These are phyloP conservation scores for Stomorhina lunata DNA, from an alignment of 2,888 invertebrate species.

Conservation along the genomic window DNA sequence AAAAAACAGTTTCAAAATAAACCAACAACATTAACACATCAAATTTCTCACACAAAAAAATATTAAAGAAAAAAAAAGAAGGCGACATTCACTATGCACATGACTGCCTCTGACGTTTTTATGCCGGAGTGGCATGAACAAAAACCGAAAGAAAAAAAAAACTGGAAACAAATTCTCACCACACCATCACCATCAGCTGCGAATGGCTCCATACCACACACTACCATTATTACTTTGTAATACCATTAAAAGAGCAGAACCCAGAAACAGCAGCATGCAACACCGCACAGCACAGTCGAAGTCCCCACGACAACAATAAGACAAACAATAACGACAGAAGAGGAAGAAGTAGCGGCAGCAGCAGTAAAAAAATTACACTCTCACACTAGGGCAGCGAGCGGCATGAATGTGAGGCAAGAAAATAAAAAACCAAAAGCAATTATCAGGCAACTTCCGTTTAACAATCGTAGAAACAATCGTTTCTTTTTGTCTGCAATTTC, in stretches of 20 bases:
- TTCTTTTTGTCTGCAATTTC: not conserved
- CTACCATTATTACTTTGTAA: slow-evolving; percentile 23
- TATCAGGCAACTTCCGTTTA: slow-evolving; percentile 58
- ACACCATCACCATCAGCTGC: not conserved
- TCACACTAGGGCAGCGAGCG: slow-evolving; percentile 1
- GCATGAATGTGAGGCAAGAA: slow-evolving; percentile 16
- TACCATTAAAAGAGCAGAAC: slow-evolving; percentile 20
- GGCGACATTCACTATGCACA: slow-evolving; percentile 41
- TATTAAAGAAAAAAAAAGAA: not conserved
- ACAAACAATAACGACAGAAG: too few relatives aligned
- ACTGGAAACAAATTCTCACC: slow-evolving; percentile 24
- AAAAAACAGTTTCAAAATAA: slow-evolving; percentile 3
- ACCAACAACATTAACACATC: slow-evolving; percentile 1
- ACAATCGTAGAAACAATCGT: slow-evolving; percentile 35
- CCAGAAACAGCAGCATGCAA: slow-evolving; percentile 36
- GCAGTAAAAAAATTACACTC: slow-evolving; percentile 21
- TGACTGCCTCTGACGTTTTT: slow-evolving; percentile 51
- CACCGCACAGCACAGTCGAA: too few relatives aligned
- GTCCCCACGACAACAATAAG: slow-evolving; percentile 5
- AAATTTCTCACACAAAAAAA: not conserved
- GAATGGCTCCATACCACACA: not conserved
- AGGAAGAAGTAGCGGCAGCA: not conserved
- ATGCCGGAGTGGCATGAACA: slow-evolving; percentile 30
- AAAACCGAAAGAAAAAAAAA: not conserved
- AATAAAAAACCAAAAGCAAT: slow-evolving; percentile 33